phyloP scores from a whole-genome alignment of 2,888 invertebrate species.

The Lasius fuliginosus region DNA sequence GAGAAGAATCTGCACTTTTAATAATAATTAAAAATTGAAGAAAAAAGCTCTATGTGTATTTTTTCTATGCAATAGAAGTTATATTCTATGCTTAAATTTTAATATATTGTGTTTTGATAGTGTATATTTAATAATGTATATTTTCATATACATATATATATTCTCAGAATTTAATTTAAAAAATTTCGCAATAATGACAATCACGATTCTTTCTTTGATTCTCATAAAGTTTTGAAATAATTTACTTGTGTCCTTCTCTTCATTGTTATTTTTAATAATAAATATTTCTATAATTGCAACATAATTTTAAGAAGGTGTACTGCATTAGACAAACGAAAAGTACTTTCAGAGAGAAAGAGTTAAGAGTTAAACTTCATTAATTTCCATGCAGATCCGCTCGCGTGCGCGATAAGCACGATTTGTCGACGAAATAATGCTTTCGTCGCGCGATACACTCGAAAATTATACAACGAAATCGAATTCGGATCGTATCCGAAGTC shows the following conservation, averaged over 20 bases:
- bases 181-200: not conserved
- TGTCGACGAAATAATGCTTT: slow-evolving; percentile 1
- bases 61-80: not conserved
- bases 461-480: slow-evolving; percentile 25
- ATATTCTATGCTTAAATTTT: not conserved
- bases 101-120: not conserved
- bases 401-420: slow-evolving; percentile 16
- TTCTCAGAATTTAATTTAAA: not conserved
- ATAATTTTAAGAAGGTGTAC: not conserved
- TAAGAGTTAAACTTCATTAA: slow-evolving; percentile 25
- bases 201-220: not conserved
- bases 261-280: not conserved
- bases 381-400: slow-evolving; percentile 10
- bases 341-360: slow-evolving; percentile 1
- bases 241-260: not conserved
- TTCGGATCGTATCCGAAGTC: slow-evolving; percentile 24
- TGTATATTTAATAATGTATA: not conserved
- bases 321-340: not conserved
- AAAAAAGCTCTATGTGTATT: not conserved
- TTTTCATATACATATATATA: not conserved
- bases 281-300: not conserved
- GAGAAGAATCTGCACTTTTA: not conserved
- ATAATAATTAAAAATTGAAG: not conserved
- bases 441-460: slow-evolving; percentile 21
- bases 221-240: not conserved